Conservation (phyloP, 2,888 invertebrate species). For the Timandra comae region DNA sequence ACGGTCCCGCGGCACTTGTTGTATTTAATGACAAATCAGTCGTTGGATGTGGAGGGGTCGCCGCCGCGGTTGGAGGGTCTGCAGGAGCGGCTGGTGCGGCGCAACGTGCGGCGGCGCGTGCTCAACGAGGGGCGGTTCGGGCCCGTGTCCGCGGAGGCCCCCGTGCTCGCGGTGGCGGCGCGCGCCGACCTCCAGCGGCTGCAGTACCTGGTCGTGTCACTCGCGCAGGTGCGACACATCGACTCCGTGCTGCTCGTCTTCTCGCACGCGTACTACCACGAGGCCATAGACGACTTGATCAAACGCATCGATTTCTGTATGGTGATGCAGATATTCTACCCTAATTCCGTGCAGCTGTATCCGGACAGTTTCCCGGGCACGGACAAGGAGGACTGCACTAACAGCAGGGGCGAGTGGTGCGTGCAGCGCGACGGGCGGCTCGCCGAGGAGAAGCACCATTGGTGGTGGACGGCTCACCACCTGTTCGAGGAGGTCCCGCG, state of each 20-base stretch:
- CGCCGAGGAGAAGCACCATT: constrained; percentile 42
- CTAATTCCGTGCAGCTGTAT: constrained; percentile 38
- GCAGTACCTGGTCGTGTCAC: constrained; percentile 33
- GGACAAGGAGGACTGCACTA: constrained; percentile 25
- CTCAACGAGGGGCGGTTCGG: constrained; percentile 23
- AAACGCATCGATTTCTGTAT: constrained; percentile 37
- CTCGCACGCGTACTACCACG: constrained; percentile 42
- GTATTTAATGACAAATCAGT: no score
- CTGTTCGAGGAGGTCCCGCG: constrained; percentile 31
- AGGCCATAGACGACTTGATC: constrained; percentile 29
- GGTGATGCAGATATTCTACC: constrained; percentile 47
- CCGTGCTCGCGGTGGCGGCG: constrained; percentile 31
- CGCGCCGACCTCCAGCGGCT: constrained; percentile 28
- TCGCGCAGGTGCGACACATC: constrained; percentile 33
- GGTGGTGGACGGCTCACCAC: constrained; percentile 49
- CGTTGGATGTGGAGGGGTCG: no score
- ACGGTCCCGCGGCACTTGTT: no score
- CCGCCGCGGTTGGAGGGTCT: constrained; percentile 8
- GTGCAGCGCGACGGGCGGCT: constrained; percentile 26
- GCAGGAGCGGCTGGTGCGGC: constrained; percentile 23
- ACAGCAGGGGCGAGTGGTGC: constrained; percentile 11
- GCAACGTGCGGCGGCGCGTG: constrained; percentile 18
- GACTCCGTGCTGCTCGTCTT: constrained; percentile 33
- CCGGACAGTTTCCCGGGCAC: constrained; percentile 35
- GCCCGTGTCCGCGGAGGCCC: constrained; percentile 19